Evolutionary conservation across 2,888 invertebrate species (phyloP).

Genomic region (Silvanus unidentatus): DNA sequence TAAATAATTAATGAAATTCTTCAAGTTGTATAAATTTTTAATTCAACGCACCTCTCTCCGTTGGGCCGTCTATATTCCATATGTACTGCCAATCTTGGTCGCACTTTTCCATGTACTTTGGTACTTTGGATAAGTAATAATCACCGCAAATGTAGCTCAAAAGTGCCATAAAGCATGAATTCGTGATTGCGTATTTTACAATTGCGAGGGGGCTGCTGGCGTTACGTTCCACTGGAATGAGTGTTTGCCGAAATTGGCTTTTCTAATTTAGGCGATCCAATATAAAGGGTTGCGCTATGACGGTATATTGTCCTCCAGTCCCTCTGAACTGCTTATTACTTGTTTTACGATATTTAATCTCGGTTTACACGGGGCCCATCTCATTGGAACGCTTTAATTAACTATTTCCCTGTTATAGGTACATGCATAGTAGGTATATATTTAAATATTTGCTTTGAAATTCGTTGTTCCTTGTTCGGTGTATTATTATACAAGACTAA

Average conservation of each 20-base stretch:
- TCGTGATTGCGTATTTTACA: constrained; percentile 42
- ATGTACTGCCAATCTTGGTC: constrained; percentile 9
- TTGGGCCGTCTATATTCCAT: constrained; percentile 20
- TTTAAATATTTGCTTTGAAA: constrained; percentile 17
- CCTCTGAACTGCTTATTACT: constrained; percentile 37
- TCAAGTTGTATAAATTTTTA: constrained; percentile 40
- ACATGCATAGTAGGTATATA: no score
- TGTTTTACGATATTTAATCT: constrained; percentile 41
- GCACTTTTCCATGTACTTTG: constrained; percentile 10
- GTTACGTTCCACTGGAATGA: constrained; percentile 38
- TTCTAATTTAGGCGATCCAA: constrained; percentile 43
- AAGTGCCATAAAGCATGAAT: constrained; percentile 37
- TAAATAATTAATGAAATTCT: constrained; percentile 45
- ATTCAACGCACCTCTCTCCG: constrained; percentile 39
- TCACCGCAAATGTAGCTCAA: constrained; percentile 34
- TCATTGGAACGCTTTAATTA: constrained; percentile 40
- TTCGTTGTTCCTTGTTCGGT: constrained; percentile 7
- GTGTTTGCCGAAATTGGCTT: constrained; percentile 39
- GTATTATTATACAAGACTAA: constrained; percentile 11
- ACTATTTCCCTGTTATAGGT: constrained; percentile 28
- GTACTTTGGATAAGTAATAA: constrained; percentile 31
- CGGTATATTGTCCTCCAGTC: constrained; percentile 32
- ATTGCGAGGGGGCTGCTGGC: constrained; percentile 29
- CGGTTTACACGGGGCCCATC: constrained; percentile 34
- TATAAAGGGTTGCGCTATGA: constrained; percentile 38